Evolutionary conservation across 1,140 invertebrate species (phyloP).

Genomic region (Drosophila melanogaster): Release_6_plus_ISO1_MT NT_033777.3:25299501-25300000

Average conservation of each 20-base stretch:
- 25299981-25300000: not conserved
- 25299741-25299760: not conserved
- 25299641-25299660: not conserved
- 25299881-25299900: not conserved
- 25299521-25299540: not conserved
- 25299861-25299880: too few relatives aligned
- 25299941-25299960: not conserved
- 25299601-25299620: conserved; percentile 30
- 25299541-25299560: conserved; percentile 3
- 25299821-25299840: not conserved
- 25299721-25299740: not conserved
- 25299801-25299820: not conserved
- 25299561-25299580: conserved; percentile 2
- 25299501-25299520: not conserved
- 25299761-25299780: too few relatives aligned
- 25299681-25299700: conserved; percentile 2
- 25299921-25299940: not conserved
- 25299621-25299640: not conserved
- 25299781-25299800: too few relatives aligned
- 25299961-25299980: not conserved
- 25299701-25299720: not conserved
- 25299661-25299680: not conserved
- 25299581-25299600: not conserved
- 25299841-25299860: conserved; percentile 11
- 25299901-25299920: not conserved